Conservation (phyloP, 2,113 vertebrate species). For the Perognathus longimembris region DNA sequence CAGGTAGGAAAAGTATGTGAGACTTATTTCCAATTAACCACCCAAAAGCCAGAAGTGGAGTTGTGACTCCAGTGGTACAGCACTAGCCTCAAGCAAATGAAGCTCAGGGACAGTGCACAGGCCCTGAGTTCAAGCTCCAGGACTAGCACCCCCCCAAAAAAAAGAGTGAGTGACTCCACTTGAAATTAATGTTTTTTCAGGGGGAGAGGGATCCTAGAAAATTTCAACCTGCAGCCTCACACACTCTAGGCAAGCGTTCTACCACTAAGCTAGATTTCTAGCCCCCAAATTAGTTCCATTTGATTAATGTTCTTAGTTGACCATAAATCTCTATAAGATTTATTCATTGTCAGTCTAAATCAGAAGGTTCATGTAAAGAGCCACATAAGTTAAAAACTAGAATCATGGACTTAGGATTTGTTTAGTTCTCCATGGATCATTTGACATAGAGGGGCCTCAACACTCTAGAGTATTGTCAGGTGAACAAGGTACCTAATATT, state of each 20-base stretch:
- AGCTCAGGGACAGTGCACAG: too few species aligned
- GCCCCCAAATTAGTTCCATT: not conserved
- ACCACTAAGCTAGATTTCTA: not conserved
- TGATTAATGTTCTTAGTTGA: constrained; percentile 30
- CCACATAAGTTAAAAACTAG: not conserved
- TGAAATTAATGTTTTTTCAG: not conserved
- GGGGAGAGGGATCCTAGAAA: not conserved
- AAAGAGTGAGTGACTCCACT: not conserved
- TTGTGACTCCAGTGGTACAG: too few species aligned
- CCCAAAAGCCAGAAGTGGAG: too few species aligned
- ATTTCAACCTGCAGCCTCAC: not conserved
- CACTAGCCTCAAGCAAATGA: too few species aligned
- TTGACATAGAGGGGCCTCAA: not conserved
- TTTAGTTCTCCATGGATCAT: not conserved
- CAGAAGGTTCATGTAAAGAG: constrained; percentile 9
- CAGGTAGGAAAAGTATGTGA: too few species aligned
- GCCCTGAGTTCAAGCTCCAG: too few species aligned
- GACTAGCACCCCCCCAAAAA: too few species aligned
- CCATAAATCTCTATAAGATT: constrained; percentile 19
- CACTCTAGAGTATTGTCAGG: not conserved
- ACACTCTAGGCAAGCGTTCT: not conserved
- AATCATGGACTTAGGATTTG: not conserved
- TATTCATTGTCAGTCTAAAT: constrained; percentile 12
- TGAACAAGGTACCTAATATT: not conserved
- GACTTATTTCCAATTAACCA: too few species aligned